phyloP scores from a whole-genome alignment of 2,888 invertebrate species.

The Drosophila emarginata region DNA sequence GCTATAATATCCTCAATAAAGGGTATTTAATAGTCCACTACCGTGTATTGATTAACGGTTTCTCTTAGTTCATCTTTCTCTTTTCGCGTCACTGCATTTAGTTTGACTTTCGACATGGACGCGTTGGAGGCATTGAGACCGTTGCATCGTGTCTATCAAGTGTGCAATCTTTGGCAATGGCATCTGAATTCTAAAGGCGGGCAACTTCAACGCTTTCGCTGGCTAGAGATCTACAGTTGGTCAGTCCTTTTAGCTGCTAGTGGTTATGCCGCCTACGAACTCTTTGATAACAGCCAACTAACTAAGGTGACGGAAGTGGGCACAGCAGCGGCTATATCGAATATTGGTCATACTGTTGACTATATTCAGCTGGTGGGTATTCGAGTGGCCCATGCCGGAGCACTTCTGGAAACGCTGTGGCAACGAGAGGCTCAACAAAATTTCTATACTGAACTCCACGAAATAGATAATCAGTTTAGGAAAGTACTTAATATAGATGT shows the following conservation, averaged over 20 bases:
- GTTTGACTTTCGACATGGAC: conserved; percentile 60
- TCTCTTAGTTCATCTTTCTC: neutral
- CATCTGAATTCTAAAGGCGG: conserved; percentile 49
- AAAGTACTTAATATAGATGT: conserved; percentile 67
- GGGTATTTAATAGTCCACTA: neutral
- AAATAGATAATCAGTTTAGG: conserved; percentile 77
- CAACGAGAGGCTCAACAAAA: conserved; percentile 54
- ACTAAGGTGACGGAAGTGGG: conserved; percentile 3
- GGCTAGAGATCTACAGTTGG: conserved; percentile 64
- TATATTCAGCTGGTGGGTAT: conserved; percentile 78
- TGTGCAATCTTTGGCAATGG: conserved; percentile 64
- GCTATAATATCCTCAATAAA: too few relatives aligned
- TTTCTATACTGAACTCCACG: conserved; percentile 62
- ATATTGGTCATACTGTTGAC: conserved; percentile 74
- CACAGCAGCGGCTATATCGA: conserved; percentile 29
- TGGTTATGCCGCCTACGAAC: conserved; percentile 51
- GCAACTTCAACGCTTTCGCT: conserved; percentile 46
- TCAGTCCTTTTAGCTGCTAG: conserved; percentile 45
- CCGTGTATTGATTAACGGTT: neutral
- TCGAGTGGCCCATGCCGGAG: conserved; percentile 72
- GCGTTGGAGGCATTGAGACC: conserved; percentile 57
- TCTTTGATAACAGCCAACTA: conserved; percentile 45
- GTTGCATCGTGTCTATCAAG: conserved; percentile 59
- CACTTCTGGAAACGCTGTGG: conserved; percentile 71
- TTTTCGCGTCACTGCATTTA: neutral